Percentiles rank a stretch among this genome's conserved stretches.
phyloP scores from a whole-genome alignment of 2,888 invertebrate species.

The Ceraclea dissimilis region DNA sequence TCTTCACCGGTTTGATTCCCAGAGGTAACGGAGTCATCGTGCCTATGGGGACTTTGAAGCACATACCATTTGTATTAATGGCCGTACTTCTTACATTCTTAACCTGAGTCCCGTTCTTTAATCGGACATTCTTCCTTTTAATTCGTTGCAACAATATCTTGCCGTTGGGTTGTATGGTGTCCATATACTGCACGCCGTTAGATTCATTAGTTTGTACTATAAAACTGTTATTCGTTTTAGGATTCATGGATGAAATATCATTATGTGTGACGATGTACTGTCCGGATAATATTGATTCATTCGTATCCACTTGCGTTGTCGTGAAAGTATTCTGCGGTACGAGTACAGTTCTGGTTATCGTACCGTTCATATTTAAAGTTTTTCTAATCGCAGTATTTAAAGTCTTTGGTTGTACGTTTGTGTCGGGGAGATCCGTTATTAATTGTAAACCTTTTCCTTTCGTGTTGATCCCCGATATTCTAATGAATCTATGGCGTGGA shows the following conservation, averaged over 20 bases:
- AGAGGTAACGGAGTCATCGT: constrained; percentile 15
- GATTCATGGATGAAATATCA: constrained; percentile 8
- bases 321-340: not conserved
- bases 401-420: constrained; percentile 3
- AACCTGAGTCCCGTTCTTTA: constrained; percentile 10
- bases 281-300: constrained; percentile 1
- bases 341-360: not conserved
- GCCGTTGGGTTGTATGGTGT: not conserved
- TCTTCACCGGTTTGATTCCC: constrained; percentile 13
- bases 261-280: constrained; percentile 13
- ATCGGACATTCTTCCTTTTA: constrained; percentile 1
- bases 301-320: not conserved
- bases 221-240: constrained; percentile 3
- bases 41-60: constrained; percentile 6
- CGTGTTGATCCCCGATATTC: constrained; percentile 8
- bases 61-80: constrained; percentile 4
- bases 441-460: constrained; percentile 13
- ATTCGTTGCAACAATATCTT: not conserved
- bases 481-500: constrained; percentile 11
- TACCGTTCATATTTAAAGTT: not conserved
- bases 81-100: constrained; percentile 4
- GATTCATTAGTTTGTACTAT: constrained; percentile 1
- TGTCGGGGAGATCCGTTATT: constrained; percentile 12
- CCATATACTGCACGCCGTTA: not conserved
- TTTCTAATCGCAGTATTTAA: not conserved